Base-by-base conservation (phyloP, 1,140 invertebrate species). In the Laupala kohalensis region DNA sequence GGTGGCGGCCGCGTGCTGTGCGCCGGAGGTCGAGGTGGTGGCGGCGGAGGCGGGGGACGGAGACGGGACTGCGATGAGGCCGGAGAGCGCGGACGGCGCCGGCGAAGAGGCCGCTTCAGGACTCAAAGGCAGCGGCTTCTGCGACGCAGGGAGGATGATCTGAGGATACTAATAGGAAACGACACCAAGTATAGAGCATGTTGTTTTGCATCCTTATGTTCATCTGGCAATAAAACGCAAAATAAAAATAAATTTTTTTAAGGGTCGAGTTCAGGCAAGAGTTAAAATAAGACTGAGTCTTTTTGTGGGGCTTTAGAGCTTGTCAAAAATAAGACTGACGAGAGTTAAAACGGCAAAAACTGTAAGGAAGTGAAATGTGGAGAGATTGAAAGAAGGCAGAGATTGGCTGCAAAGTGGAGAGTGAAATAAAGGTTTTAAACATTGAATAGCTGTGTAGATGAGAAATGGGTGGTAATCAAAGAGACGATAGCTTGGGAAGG, bases 121-220 rank as follows among this genome's bases (percentile, higher is more conserved):
- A 15, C 63, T 70, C 23, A 75, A 77, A 80, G 74, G 81, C 83
- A 77, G 79, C 74, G 79, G 84, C 77, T 84, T 89, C 76, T 84
- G 86, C 6, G 85, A 83, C 37, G 89, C 89, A 64, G 90, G 89
- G 70, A 91, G 80, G 74, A 91, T 89, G 63, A 91, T 88, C 82
- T 91, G 89, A n/a, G 89, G 89, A 78, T 89, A 90, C 84, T 87
- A n/a, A n/a, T n/a, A n/a, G n/a, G 80, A 64, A 80, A 78, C 25
- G 69, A 72, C 73, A 76, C 72, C 30, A 26, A 72, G n/a, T n/a
- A n/a, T n/a, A n/a, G n/a, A n/a, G n/a, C n/a, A n/a, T n/a, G n/a
- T n/a, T n/a, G n/a, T n/a, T n/a, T n/a, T n/a, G n/a, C n/a, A n/a
- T n/a, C n/a, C n/a, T n/a, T n/a, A n/a, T n/a, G n/a, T n/a, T n/a